Percentiles rank a stretch among this genome's conserved stretches.
These are phyloP conservation scores for Ophion ventricosus DNA, from an alignment of 2,888 invertebrate genomes.

Conservation along the genomic window DNA sequence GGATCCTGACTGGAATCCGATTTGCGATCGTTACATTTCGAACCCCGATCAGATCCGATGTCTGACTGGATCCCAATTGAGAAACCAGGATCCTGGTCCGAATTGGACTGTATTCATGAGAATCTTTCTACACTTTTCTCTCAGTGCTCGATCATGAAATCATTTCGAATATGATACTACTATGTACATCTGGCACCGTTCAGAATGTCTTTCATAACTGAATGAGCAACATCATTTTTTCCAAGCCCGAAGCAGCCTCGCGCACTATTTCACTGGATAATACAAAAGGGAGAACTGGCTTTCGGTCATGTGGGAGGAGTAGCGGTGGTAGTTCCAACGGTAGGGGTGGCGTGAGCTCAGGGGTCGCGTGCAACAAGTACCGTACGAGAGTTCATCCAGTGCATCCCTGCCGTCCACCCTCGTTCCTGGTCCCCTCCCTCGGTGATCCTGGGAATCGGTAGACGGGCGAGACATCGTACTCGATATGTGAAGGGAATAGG, in stretches of 20 bases:
- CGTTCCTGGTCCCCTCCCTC: not conserved
- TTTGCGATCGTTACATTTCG: too few relatives aligned
- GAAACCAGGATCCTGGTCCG: too few relatives aligned
- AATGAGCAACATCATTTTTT: not conserved
- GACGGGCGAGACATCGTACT: slow-evolving; percentile 55
- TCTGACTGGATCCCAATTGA: too few relatives aligned
- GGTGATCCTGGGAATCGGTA: slow-evolving; percentile 19
- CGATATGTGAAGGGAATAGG: slow-evolving; percentile 33
- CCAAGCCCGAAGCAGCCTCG: not conserved
- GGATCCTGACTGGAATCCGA: too few relatives aligned
- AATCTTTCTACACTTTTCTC: too few relatives aligned
- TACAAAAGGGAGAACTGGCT: not conserved
- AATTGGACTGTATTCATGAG: too few relatives aligned
- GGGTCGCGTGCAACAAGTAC: slow-evolving; percentile 74
- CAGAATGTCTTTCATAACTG: too few relatives aligned
- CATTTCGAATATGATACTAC: not conserved
- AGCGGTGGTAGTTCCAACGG: not conserved
- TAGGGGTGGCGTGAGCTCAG: not conserved
- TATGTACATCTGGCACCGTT: not conserved
- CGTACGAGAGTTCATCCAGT: slow-evolving; percentile 13
- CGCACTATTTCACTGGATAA: slow-evolving; percentile 10
- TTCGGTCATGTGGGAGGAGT: not conserved
- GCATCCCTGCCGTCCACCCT: not conserved
- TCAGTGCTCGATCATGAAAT: not conserved
- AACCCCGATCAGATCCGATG: too few relatives aligned